Evolutionary conservation across 2,797 vertebrate species (phyloP).

Genomic region (Mionectes olivaceus): DNA sequence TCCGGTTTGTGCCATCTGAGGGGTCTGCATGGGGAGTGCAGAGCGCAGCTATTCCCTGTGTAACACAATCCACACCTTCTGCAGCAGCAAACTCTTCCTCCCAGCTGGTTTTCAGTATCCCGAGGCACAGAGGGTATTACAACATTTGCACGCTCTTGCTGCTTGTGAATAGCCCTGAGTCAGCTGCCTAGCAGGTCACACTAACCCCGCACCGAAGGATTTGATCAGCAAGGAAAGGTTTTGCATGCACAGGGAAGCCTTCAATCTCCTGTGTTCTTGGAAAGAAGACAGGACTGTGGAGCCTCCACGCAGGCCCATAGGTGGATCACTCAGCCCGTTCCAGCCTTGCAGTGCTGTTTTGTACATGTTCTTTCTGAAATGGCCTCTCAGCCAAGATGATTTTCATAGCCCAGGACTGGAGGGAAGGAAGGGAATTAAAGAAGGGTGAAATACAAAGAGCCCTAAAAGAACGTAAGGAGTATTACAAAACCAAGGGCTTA

Average conservation of each 20-base stretch:
- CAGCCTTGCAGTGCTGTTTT: background rate
- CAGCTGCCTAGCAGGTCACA: background rate
- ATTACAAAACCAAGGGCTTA: background rate
- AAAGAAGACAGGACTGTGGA: background rate
- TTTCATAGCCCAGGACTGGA: background rate
- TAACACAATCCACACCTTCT: background rate
- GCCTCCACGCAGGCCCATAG: background rate
- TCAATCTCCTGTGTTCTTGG: background rate
- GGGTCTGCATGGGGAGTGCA: background rate
- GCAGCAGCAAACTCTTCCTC: background rate
- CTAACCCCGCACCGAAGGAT: background rate
- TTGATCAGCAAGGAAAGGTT: background rate
- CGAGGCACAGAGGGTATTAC: rapidly evolving
- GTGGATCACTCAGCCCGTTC: rapidly evolving
- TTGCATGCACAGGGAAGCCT: background rate
- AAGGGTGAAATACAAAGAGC: background rate
- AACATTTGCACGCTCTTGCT: background rate
- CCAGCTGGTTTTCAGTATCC: background rate
- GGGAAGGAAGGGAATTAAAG: background rate
- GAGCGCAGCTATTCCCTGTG: background rate
- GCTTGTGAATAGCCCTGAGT: background rate
- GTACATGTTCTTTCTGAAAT: background rate
- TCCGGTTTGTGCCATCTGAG: background rate
- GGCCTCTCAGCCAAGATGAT: background rate
- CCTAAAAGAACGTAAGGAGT: background rate